Conservation (phyloP, 2,888 invertebrate genomes). For the Choristoneura rosaceana region DNA sequence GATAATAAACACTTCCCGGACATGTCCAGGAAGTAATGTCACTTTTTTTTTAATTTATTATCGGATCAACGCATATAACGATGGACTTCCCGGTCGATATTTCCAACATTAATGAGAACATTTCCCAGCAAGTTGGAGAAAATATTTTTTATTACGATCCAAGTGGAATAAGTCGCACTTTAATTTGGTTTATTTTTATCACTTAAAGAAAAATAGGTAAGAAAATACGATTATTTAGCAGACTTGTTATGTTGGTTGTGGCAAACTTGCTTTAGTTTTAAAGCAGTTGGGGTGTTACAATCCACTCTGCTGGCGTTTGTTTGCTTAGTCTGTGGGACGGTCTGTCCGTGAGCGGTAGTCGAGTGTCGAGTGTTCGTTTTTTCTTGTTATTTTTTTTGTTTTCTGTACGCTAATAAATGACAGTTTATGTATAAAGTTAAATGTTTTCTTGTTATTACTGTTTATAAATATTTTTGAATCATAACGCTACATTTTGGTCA, state of each 20-base stretch:
- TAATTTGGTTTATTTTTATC: too few relatives aligned
- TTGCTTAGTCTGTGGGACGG: constrained; percentile 38
- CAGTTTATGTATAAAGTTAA: constrained; percentile 9
- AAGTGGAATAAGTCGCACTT: too few relatives aligned
- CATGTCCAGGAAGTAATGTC: too few relatives aligned
- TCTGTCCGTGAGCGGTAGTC: constrained; percentile 37
- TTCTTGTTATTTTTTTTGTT: constrained; percentile 20
- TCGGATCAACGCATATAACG: too few relatives aligned
- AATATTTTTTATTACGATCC: too few relatives aligned
- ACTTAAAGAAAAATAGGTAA: too few relatives aligned
- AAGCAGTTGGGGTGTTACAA: background rate
- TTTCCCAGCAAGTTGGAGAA: too few relatives aligned
- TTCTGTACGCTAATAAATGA: constrained; percentile 21
- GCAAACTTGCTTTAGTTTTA: background rate
- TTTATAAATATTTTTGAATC: background rate
- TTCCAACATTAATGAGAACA: too few relatives aligned
- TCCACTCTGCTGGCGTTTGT: constrained; percentile 12
- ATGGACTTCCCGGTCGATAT: too few relatives aligned
- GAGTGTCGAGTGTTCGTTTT: too few relatives aligned
- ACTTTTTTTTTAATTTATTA: too few relatives aligned
- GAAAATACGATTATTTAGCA: background rate
- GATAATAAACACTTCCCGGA: too few relatives aligned
- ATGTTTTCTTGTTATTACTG: background rate
- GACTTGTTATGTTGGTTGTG: background rate
- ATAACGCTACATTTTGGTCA: background rate